Conservation (phyloP, 2,888 invertebrate genomes). For the Escarpia spicata region DNA sequence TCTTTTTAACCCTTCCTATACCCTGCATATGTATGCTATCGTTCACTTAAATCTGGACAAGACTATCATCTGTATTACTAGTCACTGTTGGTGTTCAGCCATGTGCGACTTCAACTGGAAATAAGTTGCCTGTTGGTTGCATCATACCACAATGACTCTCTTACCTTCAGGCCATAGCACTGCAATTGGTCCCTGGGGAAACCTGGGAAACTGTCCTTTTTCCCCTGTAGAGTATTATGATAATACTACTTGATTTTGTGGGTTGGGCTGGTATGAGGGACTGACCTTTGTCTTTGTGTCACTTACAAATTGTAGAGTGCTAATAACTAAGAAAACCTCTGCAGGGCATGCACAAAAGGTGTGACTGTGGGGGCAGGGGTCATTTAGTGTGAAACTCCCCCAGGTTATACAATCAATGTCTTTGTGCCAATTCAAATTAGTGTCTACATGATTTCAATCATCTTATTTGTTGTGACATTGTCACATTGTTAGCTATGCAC, state of each 20-base stretch:
- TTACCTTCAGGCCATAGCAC: not conserved
- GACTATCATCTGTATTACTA: not conserved
- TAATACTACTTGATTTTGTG: not conserved
- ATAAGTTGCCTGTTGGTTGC: not conserved
- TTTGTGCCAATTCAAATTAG: not conserved
- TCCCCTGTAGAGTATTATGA: not conserved
- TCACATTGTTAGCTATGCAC: not conserved
- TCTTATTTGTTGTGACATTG: not conserved
- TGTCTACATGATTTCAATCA: not conserved
- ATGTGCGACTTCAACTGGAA: not conserved
- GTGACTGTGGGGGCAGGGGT: not conserved
- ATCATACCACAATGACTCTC: not conserved
- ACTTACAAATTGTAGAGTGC: not conserved
- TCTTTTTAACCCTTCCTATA: not conserved
- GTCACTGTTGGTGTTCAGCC: not conserved
- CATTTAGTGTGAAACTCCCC: not conserved
- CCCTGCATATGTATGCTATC: not conserved
- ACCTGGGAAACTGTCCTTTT: not conserved
- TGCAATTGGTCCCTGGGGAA: not conserved
- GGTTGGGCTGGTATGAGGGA: not conserved
- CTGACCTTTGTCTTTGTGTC: not conserved
- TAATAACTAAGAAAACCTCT: not conserved
- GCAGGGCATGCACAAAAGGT: not conserved
- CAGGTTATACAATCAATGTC: not conserved
- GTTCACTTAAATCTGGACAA: not conserved